Evolutionary conservation across 2,797 vertebrate genomes (phyloP).

Genomic region (Chloroceryle inda): DNA sequence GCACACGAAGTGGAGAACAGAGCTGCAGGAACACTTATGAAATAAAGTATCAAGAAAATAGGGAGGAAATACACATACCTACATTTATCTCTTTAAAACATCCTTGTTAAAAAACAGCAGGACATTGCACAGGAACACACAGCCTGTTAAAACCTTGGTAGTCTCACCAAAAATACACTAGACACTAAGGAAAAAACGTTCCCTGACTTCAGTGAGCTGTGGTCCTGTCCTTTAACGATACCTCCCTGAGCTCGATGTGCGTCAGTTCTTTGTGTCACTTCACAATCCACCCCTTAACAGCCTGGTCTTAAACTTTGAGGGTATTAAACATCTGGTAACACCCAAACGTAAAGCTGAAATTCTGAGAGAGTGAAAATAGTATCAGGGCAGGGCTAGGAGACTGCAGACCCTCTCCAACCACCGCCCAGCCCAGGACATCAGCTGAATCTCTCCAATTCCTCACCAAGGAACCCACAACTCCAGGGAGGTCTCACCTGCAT

Average conservation of each 20-base stretch:
- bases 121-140: background rate
- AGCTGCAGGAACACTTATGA: background rate
- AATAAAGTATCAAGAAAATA: background rate
- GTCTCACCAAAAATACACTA: background rate
- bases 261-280: background rate
- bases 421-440: background rate
- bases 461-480: background rate
- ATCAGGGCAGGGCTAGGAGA: background rate
- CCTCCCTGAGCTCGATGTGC: background rate
- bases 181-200: background rate
- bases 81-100: background rate
- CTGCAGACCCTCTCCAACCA: background rate
- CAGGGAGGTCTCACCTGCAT: background rate
- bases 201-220: background rate
- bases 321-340: background rate
- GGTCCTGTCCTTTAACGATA: background rate
- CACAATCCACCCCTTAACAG: background rate
- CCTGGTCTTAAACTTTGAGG: background rate
- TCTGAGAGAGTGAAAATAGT: background rate
- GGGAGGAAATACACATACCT: background rate
- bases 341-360: background rate
- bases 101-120: background rate
- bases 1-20: background rate
- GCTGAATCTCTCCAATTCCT: background rate
- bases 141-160: background rate